These are phyloP conservation scores for Amblyjoppa fuscipennis DNA, from an alignment of 2,888 invertebrate genomes.

Conservation along the genomic window DNA sequence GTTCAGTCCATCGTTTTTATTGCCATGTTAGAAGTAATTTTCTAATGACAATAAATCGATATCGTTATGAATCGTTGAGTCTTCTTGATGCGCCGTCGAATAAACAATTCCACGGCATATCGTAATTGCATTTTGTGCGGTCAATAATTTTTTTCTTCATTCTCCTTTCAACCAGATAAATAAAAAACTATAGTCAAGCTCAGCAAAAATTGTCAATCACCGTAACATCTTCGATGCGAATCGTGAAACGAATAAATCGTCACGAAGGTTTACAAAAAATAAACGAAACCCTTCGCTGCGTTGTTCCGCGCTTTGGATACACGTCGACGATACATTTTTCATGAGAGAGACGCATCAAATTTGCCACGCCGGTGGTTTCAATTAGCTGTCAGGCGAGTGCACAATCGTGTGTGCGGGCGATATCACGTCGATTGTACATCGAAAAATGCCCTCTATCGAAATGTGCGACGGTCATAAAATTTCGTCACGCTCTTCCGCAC, in stretches of 20 bases:
- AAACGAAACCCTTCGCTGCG: background rate
- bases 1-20: background rate
- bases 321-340: slow-evolving; percentile 14
- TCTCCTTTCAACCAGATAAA: background rate
- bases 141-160: no score
- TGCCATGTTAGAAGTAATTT: background rate
- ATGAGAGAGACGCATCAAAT: slow-evolving; percentile 19
- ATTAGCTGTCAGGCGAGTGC: slow-evolving; percentile 43
- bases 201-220: background rate
- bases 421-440: background rate
- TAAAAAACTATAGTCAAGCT: background rate
- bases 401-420: slow-evolving; percentile 39
- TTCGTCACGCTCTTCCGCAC: slow-evolving; percentile 64
- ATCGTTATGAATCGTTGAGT: no score
- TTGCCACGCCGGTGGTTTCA: slow-evolving; percentile 47
- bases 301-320: background rate
- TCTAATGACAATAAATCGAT: background rate
- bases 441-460: slow-evolving; percentile 49
- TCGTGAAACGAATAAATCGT: background rate
- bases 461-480: slow-evolving; percentile 66
- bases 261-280: background rate
- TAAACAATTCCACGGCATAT: no score
- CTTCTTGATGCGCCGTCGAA: no score
- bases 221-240: background rate
- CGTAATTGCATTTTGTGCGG: no score